phyloP scores from a whole-genome alignment of 1,140 invertebrate species.

The Holcopasites calliopsidis region DNA sequence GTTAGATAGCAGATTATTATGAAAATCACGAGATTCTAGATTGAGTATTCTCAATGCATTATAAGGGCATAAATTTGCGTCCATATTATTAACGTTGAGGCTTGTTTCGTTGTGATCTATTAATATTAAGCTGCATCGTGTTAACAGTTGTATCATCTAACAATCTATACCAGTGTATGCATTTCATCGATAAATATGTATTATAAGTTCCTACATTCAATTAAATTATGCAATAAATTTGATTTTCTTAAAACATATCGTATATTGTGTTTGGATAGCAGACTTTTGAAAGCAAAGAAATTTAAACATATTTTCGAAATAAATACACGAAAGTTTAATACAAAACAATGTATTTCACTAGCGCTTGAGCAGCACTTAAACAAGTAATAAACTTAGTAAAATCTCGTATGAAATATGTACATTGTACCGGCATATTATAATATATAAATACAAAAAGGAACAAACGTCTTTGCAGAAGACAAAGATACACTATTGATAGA shows the following conservation, averaged over 20 bases:
- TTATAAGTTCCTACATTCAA: not conserved
- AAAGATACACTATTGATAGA: too few species aligned
- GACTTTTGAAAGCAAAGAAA: not conserved
- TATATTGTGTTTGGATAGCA: not conserved
- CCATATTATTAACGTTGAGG: not conserved
- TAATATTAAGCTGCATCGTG: not conserved
- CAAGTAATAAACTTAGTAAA: conserved; percentile 20
- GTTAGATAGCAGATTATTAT: not conserved
- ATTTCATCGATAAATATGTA: not conserved
- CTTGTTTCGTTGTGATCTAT: not conserved
- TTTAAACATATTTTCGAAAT: not conserved
- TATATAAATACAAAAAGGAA: conserved; percentile 31
- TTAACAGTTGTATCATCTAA: not conserved
- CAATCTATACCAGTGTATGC: not conserved
- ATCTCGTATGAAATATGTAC: conserved; percentile 35
- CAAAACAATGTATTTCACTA: conserved; percentile 35
- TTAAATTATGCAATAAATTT: conserved; percentile 11
- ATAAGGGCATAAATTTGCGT: not conserved
- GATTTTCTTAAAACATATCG: conserved; percentile 3
- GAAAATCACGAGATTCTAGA: not conserved
- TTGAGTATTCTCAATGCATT: not conserved
- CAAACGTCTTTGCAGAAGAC: conserved; percentile 7
- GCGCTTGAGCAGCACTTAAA: conserved; percentile 1
- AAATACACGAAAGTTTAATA: conserved; percentile 12
- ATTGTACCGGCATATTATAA: not conserved